Evolutionary conservation across 2,888 invertebrate species (phyloP), one percentile per base, ranked within the genome.

Genomic region (Hymenopus coronatus): DNA sequence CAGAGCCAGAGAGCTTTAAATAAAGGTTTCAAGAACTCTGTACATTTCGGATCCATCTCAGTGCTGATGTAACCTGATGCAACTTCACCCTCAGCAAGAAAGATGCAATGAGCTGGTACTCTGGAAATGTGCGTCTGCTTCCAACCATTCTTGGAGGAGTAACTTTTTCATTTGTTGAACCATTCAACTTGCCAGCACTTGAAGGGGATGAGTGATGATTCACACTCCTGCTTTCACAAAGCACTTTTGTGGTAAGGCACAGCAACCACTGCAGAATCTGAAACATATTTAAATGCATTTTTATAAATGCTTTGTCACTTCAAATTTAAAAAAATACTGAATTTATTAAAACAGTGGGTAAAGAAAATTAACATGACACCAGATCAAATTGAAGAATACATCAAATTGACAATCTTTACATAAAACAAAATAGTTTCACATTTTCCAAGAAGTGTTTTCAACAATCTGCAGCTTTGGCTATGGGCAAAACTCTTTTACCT

Each of bases 251-350:
- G 1, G 97, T 96, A 54, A 97, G 93, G 90, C 96, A 96, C 90
- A 97, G 93, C 70, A 97, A 93, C 97, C 97, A 97, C 91, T 97
- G 96, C 88, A 97, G 94, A 89, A 97, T 95, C 96, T 96, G 91
- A 27, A 91, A 70, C 54, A 70, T 70, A 40, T 7, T 33, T 40
- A 40, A 12, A 40, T 12, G 2, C 40, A 40, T n/a, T n/a, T n/a
- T n/a, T n/a, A n/a, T n/a, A n/a, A n/a, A n/a, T n/a, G n/a, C n/a
- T n/a, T n/a, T n/a, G n/a, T n/a, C n/a, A n/a, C n/a, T n/a, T n/a
- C n/a, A n/a, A n/a, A n/a, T n/a, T n/a, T n/a, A n/a, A n/a, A n/a
- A n/a, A n/a, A n/a, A n/a, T n/a, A n/a, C n/a, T n/a, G n/a, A n/a
- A n/a, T n/a, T n/a, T n/a, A n/a, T n/a, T n/a, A n/a, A n/a, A n/a